Conservation (phyloP, 37 sponge, comb jelly and placozoan species). For the Chondrilla cf. caribensis region DNA sequence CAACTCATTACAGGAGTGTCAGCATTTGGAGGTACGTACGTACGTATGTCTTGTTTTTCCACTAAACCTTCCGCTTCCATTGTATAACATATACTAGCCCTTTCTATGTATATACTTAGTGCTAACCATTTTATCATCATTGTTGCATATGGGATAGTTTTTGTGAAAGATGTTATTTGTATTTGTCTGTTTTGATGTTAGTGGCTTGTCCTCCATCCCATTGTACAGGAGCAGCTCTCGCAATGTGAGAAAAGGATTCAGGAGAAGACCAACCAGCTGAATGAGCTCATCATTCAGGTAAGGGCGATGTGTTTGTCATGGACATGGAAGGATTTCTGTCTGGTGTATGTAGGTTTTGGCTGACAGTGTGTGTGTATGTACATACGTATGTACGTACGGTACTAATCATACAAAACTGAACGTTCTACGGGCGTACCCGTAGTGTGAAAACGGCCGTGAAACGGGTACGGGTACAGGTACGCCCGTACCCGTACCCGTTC, state of each 20-base stretch:
- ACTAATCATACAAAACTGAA: too few relatives aligned
- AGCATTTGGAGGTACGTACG: slow-evolving; percentile 77
- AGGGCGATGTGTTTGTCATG: not conserved
- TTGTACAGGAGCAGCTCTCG: slow-evolving; percentile 69
- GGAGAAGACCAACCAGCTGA: slow-evolving; percentile 61
- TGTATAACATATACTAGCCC: not conserved
- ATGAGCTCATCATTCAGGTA: slow-evolving; percentile 80
- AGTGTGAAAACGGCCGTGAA: too few relatives aligned
- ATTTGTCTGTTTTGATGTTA: too few relatives aligned
- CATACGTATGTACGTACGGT: not conserved
- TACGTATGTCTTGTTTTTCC: not conserved
- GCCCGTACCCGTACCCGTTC: too few relatives aligned
- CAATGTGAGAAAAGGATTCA: slow-evolving; percentile 61
- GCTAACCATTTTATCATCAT: not conserved
- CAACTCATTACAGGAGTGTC: slow-evolving; percentile 91
- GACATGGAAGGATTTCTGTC: too few relatives aligned
- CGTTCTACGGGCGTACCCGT: too few relatives aligned
- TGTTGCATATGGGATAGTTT: too few relatives aligned
- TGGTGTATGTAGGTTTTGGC: slow-evolving; percentile 1
- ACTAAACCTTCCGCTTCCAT: not conserved
- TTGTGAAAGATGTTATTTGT: too few relatives aligned
- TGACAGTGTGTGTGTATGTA: not conserved
- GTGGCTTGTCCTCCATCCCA: too few relatives aligned
- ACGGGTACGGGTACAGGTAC: too few relatives aligned
- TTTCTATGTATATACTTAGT: not conserved